phyloP scores from a whole-genome alignment of 2,888 invertebrate species.

The Leptodirus hochenwartii region DNA sequence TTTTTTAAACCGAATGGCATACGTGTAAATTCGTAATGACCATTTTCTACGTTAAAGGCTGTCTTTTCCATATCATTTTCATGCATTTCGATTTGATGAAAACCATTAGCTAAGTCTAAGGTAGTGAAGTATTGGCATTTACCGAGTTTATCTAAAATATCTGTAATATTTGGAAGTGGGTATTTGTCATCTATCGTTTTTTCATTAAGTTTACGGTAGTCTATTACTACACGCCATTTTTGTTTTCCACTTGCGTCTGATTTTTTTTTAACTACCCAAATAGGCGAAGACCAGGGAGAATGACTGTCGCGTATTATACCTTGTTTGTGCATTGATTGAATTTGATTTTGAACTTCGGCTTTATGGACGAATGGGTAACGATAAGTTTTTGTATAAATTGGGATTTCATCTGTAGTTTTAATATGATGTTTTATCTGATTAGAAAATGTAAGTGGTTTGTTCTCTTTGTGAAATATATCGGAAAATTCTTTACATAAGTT shows the following conservation, averaged over 20 bases:
- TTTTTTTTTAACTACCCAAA: constrained; percentile 18
- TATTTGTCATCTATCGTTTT: constrained; percentile 16
- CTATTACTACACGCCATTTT: constrained; percentile 20
- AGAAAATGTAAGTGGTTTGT: too few relatives aligned
- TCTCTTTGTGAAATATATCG: too few relatives aligned
- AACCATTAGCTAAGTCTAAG: constrained; percentile 14
- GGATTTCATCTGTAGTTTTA: too few relatives aligned
- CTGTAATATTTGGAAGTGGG: constrained; percentile 13
- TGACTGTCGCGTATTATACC: constrained; percentile 15
- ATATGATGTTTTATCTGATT: too few relatives aligned
- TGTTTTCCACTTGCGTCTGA: constrained; percentile 15
- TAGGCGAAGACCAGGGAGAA: constrained; percentile 13
- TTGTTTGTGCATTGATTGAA: constrained; percentile 15
- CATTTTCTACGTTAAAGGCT: constrained; percentile 12
- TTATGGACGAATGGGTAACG: too few relatives aligned
- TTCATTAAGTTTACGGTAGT: constrained; percentile 21
- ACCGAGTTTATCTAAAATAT: constrained; percentile 14
- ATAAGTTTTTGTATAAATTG: too few relatives aligned
- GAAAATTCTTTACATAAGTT: too few relatives aligned
- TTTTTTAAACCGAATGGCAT: constrained; percentile 14
- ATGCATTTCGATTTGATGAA: constrained; percentile 14
- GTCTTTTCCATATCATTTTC: constrained; percentile 13
- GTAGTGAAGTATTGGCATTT: constrained; percentile 13
- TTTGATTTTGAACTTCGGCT: too few relatives aligned
- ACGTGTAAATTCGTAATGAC: constrained; percentile 12